phyloP scores from a whole-genome alignment of 2,888 invertebrate species.

The Auanema freiburgensis region DNA sequence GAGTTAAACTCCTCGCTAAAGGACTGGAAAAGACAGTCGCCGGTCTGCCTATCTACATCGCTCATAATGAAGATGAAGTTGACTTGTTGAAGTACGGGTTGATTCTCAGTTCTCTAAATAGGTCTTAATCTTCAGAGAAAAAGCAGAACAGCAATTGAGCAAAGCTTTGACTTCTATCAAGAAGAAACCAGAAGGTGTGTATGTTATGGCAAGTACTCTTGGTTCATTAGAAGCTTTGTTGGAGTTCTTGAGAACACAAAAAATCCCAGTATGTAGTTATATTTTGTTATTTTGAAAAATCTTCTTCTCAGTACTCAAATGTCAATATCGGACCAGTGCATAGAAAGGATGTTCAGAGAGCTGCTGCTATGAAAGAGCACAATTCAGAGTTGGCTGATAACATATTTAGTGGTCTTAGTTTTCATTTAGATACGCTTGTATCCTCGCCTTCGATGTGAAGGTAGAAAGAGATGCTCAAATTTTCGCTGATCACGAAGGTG shows the following conservation, averaged over 20 bases:
- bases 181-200: constrained; percentile 86
- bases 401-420: not conserved
- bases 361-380: constrained; percentile 98
- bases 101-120: not conserved
- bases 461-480: constrained; percentile 97
- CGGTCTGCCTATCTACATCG: constrained; percentile 85
- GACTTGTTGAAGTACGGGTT: constrained; percentile 73
- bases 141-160: constrained; percentile 83
- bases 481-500: constrained; percentile 87
- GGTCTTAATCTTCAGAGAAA: constrained; percentile 70
- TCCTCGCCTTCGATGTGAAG: constrained; percentile 94
- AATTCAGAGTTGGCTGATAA: constrained; percentile 75
- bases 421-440: constrained; percentile 81
- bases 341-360: constrained; percentile 98
- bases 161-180: constrained; percentile 89
- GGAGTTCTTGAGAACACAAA: constrained; percentile 85
- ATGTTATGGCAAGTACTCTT: constrained; percentile 98
- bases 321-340: constrained; percentile 99
- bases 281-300: not conserved
- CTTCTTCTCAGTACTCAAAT: constrained; percentile 83
- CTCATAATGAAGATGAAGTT: constrained; percentile 89
- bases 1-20: constrained; percentile 96
- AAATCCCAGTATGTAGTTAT: constrained; percentile 78
- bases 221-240: constrained; percentile 95
- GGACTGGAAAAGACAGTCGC: constrained; percentile 86